Evolutionary conservation across 2,888 invertebrate species (phyloP), one percentile per base, ranked within the genome.

Genomic region (Drosophila niveifrons): DNA sequence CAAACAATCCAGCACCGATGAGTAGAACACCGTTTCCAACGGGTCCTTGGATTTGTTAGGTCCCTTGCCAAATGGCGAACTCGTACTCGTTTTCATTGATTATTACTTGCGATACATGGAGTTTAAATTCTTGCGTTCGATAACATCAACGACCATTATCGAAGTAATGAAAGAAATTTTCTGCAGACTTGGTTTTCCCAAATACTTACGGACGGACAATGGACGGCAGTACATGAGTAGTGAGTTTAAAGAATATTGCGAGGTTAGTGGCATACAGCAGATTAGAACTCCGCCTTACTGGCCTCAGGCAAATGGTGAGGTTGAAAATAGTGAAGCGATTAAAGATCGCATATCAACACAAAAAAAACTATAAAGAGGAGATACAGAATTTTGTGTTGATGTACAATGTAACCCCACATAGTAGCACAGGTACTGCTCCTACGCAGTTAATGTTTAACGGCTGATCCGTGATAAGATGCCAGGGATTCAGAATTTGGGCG

Each of bases 231-330:
- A 36, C 9, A 18, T n/a, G 4, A 34, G 44, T 15, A 8, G 8
- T 17, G 44, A 55, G 31, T 31, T 55, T 31, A 2, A 8, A 1
- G 11, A 55, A 28, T 31, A 44, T n/a, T 55, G 55, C 8, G 18
- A 44, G 8, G 11, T 29, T 1, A 8, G 18, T 15, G 55, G 44
- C 1, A 44, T 55, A 10, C 17, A 18, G 4, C 55, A 44, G 8
- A 31, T 55, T 3, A 55, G 3, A 9, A 55, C 44, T 2, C 39
- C 47, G 9, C 57, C 47, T 11, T 48, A 48, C 17, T 57, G 39
- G 47, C 47, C 52, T 23, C 57, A 62, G 39, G 55, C 64, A n/a
- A 65, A 65, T 23, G 59, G 65, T 15, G 50, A 61, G 18, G 55
- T 66, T 13, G 55, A 51, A 46, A 61, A 66, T 29, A 10, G 56